Percentiles rank a stretch among this genome's conserved stretches.
Evolutionary conservation across 2,797 vertebrate genomes (phyloP).

Genomic region (Urocyon cinereoargenteus): DNA sequence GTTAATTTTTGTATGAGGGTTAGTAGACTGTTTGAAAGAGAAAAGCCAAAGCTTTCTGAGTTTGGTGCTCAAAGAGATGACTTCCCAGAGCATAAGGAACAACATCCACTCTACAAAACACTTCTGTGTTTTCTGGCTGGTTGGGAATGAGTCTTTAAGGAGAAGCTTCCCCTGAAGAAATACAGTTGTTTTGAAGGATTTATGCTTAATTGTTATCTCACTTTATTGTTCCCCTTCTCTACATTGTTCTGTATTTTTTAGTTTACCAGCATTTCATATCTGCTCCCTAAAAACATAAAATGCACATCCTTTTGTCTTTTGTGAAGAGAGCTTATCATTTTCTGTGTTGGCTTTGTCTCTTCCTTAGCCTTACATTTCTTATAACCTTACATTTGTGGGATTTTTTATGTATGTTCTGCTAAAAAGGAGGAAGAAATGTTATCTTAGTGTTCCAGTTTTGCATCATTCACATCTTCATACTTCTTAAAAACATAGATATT

Average conservation of each 20-base stretch:
- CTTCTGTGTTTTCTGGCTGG: background rate
- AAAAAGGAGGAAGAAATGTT: background rate
- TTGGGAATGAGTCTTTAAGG: background rate
- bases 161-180: background rate
- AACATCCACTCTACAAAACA: background rate
- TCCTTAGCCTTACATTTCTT: background rate
- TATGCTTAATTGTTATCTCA: background rate
- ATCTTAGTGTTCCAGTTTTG: background rate
- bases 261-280: background rate
- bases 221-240: background rate
- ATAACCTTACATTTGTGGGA: background rate
- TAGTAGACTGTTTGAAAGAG: background rate
- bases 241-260: conserved; percentile 34
- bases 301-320: background rate
- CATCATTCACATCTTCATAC: background rate
- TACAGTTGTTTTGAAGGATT: background rate
- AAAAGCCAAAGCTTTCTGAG: conserved; percentile 37
- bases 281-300: background rate
- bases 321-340: background rate
- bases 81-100: background rate
- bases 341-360: conserved; percentile 4
- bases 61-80: background rate
- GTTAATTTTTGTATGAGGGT: background rate
- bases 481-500: background rate
- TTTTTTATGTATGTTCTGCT: background rate